A percentile compares a stretch with the other conserved stretches of the same genome.
Conservation (phyloP, 2,888 invertebrate species). For the Melanchra persicariae region DNA sequence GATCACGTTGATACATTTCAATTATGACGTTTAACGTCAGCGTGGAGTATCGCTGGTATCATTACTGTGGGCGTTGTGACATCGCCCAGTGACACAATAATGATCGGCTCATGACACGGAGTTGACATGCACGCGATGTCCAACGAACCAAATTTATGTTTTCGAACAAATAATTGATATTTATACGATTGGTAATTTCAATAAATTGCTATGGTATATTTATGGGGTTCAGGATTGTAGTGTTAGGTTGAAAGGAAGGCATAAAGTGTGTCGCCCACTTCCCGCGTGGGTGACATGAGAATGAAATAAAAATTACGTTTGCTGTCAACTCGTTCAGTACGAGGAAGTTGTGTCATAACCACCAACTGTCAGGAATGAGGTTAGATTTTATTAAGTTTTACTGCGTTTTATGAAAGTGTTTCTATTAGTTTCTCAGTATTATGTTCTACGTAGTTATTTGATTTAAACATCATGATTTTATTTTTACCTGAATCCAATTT, state of each 20-base stretch:
- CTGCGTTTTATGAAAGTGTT: neutral
- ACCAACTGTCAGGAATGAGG: conserved; percentile 16
- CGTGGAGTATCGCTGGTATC: conserved; percentile 52
- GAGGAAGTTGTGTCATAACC: conserved; percentile 25
- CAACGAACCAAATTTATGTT: conserved; percentile 63
- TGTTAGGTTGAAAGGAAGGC: conserved; percentile 58
- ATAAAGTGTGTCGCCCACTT: conserved; percentile 54
- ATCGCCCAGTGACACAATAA: conserved; percentile 67
- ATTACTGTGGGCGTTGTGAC: conserved; percentile 67
- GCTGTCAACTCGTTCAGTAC: conserved; percentile 42
- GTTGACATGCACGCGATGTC: conserved; percentile 69
- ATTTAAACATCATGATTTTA: neutral
- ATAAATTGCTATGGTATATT: conserved; percentile 57
- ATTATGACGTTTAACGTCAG: conserved; percentile 67
- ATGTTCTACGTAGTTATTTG: neutral
- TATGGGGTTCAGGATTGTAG: conserved; percentile 42
- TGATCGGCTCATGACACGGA: conserved; percentile 56
- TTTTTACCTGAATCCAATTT: neutral
- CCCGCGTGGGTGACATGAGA: conserved; percentile 39
- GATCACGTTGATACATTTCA: conserved; percentile 61
- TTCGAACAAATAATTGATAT: conserved; percentile 64
- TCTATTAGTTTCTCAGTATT: neutral
- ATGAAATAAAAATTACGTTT: conserved; percentile 54
- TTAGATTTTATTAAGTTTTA: conserved; percentile 20
- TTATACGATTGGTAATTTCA: conserved; percentile 58